Conservation (phyloP, 1,140 invertebrate genomes). For the Linepithema humile region DNA sequence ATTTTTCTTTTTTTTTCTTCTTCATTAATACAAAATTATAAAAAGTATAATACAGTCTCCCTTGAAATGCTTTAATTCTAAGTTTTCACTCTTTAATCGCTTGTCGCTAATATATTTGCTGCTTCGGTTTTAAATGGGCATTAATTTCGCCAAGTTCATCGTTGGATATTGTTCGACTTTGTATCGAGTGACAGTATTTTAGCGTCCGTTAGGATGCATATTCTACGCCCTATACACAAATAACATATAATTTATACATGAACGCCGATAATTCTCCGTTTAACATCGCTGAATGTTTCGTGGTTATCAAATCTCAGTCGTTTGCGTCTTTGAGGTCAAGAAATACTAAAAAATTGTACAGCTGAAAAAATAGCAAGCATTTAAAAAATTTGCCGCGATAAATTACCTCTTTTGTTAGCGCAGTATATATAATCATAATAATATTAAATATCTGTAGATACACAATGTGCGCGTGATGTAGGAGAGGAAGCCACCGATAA, state of each 20-base stretch:
- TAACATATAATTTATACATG: constrained; percentile 69
- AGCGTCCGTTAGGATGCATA: constrained; percentile 46
- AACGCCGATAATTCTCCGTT: constrained; percentile 41
- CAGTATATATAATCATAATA: neutral
- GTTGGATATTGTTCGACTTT: neutral
- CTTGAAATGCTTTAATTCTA: constrained; percentile 21
- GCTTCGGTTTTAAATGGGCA: constrained; percentile 6
- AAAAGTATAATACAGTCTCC: constrained; percentile 71
- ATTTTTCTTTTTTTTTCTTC: constrained; percentile 20
- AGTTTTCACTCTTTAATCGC: neutral
- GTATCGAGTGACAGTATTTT: constrained; percentile 2
- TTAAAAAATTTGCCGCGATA: neutral
- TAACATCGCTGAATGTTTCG: constrained; percentile 21
- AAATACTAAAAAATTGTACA: neutral
- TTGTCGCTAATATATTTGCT: constrained; percentile 49
- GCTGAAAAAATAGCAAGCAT: neutral
- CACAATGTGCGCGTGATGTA: neutral
- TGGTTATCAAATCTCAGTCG: constrained; percentile 8
- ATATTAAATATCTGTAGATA: constrained; percentile 4
- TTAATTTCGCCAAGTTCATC: constrained; percentile 9
- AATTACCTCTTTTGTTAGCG: neutral
- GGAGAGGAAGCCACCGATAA: neutral
- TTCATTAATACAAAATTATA: constrained; percentile 70
- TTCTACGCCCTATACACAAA: constrained; percentile 68
- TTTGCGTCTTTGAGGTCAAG: constrained; percentile 35